These are phyloP conservation scores for Fragum fragum DNA, from an alignment of 2,888 invertebrate species.

Conservation along the genomic window DNA sequence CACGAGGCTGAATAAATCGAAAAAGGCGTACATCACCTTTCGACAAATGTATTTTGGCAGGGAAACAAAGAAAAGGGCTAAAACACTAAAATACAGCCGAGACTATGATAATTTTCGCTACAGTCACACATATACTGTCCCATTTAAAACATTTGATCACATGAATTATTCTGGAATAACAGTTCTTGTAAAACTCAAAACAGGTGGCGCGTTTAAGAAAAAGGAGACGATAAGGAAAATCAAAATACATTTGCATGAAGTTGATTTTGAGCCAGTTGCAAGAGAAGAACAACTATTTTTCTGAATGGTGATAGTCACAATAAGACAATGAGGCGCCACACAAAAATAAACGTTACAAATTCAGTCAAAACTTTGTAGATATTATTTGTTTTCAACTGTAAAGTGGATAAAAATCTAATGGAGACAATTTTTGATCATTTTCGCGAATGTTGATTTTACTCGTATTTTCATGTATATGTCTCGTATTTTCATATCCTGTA, in stretches of 20 bases:
- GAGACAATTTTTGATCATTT: too few species aligned
- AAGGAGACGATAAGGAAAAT: neutral
- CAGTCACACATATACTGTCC: neutral
- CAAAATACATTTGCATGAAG: neutral
- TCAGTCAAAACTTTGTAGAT: too few species aligned
- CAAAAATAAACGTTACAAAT: too few species aligned
- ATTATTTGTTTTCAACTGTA: too few species aligned
- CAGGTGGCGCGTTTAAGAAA: neutral
- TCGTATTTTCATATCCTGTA: too few species aligned
- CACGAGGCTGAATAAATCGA: neutral
- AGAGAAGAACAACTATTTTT: neutral
- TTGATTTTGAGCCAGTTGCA: neutral
- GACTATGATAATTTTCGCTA: neutral
- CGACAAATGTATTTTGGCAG: neutral
- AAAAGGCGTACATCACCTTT: neutral
- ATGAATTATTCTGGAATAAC: conserved; percentile 1
- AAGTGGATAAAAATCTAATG: too few species aligned
- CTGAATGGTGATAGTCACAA: too few species aligned
- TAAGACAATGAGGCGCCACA: too few species aligned
- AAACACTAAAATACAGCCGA: neutral
- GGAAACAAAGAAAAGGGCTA: neutral
- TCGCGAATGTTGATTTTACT: too few species aligned
- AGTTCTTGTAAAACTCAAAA: neutral
- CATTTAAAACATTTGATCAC: neutral
- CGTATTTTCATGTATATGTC: too few species aligned